A percentile compares a stretch with the other conserved stretches of the same genome.
Evolutionary conservation across 2,113 vertebrate genomes (phyloP).

Genomic region (Lycaon pictus): DNA sequence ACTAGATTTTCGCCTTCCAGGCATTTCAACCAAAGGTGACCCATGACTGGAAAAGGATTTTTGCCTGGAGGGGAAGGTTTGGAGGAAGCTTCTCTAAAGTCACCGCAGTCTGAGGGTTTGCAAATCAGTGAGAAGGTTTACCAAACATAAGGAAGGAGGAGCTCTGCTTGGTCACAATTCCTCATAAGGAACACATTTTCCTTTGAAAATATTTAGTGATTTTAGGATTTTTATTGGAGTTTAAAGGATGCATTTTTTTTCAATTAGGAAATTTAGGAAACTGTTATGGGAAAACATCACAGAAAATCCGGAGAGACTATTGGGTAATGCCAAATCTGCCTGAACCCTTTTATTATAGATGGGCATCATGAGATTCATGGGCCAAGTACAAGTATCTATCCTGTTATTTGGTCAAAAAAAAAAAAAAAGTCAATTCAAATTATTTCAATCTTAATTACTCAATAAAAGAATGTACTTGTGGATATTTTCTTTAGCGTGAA

Average conservation of each 20-base stretch:
- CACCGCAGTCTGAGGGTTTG: background rate
- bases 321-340: background rate
- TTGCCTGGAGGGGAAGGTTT: background rate
- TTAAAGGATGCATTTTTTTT: background rate
- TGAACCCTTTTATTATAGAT: background rate
- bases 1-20: background rate
- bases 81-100: background rate
- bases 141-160: background rate
- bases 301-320: background rate
- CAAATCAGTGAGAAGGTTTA: background rate
- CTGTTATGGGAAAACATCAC: background rate
- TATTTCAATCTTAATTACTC: background rate
- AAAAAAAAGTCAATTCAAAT: background rate
- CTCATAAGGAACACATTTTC: background rate
- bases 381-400: background rate
- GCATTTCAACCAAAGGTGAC: background rate
- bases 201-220: background rate
- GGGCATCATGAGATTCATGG: background rate
- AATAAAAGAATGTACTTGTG: background rate
- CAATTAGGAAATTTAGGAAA: background rate
- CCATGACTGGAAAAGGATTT: background rate
- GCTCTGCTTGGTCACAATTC: background rate
- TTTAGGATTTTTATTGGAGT: background rate
- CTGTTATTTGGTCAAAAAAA: background rate
- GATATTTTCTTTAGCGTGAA: background rate